Percentiles rank a stretch among this genome's conserved stretches.
These are phyloP conservation scores for Psilopogon haemacephalus DNA, from an alignment of 2,113 vertebrate genomes.

Conservation along the genomic window DNA sequence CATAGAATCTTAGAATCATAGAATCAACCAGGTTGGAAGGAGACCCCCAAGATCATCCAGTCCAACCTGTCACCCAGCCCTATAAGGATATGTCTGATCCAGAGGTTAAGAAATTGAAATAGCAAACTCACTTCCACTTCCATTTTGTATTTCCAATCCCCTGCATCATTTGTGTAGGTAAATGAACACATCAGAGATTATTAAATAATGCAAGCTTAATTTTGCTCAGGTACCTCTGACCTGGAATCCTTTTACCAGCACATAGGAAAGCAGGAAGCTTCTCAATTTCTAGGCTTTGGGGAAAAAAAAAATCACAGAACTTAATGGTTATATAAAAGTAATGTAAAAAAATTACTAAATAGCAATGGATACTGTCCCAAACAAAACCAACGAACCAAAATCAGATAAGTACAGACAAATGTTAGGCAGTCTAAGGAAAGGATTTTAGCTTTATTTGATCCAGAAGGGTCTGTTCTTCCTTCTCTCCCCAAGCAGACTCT, in stretches of 20 bases:
- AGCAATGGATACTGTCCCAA: not conserved
- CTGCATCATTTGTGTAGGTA: not conserved
- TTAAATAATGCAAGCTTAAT: not conserved
- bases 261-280: not conserved
- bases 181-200: not conserved
- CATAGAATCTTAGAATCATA: no score
- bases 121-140: not conserved
- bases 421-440: not conserved
- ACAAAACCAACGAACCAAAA: not conserved
- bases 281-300: not conserved
- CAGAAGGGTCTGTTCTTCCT: not conserved
- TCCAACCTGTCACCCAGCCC: no score
- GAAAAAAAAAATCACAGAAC: not conserved
- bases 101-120: not conserved
- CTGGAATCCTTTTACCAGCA: not conserved
- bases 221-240: not conserved
- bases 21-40: no score
- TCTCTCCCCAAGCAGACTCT: not conserved
- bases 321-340: not conserved
- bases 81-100: not conserved
- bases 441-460: not conserved
- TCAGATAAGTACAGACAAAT: not conserved
- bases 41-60: no score
- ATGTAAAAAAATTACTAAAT: not conserved
- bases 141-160: not conserved